Base-by-base conservation (phyloP, 2,113 vertebrate genomes). In the Choloepus hoffmanni region DNA sequence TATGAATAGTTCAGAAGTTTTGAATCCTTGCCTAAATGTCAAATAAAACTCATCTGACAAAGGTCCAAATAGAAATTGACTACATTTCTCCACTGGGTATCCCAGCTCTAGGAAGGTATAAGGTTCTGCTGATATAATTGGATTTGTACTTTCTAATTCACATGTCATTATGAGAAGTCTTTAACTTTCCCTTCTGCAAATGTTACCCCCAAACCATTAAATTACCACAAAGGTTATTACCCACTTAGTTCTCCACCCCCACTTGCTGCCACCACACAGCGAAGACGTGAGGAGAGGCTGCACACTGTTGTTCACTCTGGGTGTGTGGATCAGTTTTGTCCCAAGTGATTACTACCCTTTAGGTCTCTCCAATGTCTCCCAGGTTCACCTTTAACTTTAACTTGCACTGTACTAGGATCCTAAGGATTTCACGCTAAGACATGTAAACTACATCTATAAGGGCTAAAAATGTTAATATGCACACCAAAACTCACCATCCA, bases 1-100 rank as follows among this genome's bases (percentile, higher is more conserved):
- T 83, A 82, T 18, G 88, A 84, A 86, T 65, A 86, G 45, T 89
- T 96, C 11, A 79, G 36, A 93, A 89, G 36, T 86, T 86, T 53
- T 81, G 36, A 72, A 68, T 95, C 36, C 55, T 81, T 89, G 50
- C 36, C 78, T 68, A 62, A 63, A 76, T 48, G 88, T 65, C 15
- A 96, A 90, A 73, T 55, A 62, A 73, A 50, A 86, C n/a, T 83
- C 24, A 68, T 55, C 82, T 83, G 67, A 72, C 40, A 53, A 36
- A 53, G 2, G 14, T 70, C 40, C 68, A 58, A 43, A 43, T 19
- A 43, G 21, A 87, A 83, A 81, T 1, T 36, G 45, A 88, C 36
- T 77, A 36, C 53, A 53, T 73, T 92, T 74, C 67, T 95, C 55
- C 18, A 43, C 55, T 83, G 48, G 33, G 72, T 23, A 92, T 72